Evolutionary conservation across 2,797 vertebrate species (phyloP).

Genomic region (Hozukius guyotensis): DNA sequence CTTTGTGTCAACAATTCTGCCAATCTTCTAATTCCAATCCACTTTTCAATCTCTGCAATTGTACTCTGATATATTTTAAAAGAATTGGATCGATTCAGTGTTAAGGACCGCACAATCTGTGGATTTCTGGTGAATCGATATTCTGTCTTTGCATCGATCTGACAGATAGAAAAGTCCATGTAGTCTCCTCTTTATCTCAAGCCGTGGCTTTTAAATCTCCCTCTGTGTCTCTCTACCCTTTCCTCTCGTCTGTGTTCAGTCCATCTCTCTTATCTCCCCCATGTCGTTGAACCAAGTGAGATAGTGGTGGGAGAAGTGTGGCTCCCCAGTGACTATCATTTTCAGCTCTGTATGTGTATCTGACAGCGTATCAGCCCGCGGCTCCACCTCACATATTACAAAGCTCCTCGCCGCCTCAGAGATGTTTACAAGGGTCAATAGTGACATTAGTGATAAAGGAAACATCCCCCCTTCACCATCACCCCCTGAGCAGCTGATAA

Average conservation of each 20-base stretch:
- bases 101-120: neutral
- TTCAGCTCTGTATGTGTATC: constrained; percentile 63
- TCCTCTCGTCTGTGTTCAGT: constrained; percentile 46
- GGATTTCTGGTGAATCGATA: constrained; percentile 8
- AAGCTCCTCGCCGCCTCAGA: constrained; percentile 44
- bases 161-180: constrained; percentile 16
- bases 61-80: neutral
- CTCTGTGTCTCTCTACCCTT: constrained; percentile 27
- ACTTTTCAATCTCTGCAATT: neutral
- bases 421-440: constrained; percentile 71
- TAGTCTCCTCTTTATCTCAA: constrained; percentile 34
- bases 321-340: constrained; percentile 63
- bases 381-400: constrained; percentile 60
- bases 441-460: constrained; percentile 69
- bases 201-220: constrained; percentile 37
- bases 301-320: constrained; percentile 58
- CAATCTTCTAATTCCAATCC: neutral
- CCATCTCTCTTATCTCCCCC: constrained; percentile 66
- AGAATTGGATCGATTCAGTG: neutral
- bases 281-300: constrained; percentile 50
- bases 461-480: constrained; percentile 1
- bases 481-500: constrained; percentile 19
- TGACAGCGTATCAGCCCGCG: constrained; percentile 63
- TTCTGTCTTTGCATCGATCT: constrained; percentile 20
- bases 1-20: neutral